Base-by-base conservation (phyloP, 2,113 vertebrate genomes). In the Carassius auratus region DNA sequence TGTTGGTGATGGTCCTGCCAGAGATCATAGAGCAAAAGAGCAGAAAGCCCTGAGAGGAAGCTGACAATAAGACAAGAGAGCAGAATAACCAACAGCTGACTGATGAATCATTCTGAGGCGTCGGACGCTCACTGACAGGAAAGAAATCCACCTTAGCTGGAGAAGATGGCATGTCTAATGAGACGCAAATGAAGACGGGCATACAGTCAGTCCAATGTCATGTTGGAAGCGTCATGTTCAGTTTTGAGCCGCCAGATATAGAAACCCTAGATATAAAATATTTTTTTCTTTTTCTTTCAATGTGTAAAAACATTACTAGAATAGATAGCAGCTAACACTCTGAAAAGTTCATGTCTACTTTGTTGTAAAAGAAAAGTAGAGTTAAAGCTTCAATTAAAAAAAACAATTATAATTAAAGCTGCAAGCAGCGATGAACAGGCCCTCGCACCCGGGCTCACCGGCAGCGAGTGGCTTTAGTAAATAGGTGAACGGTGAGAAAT, bases 1-100 rank as follows among this genome's bases (percentile, higher is more conserved):
- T 98, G 96, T 97, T 97, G 94, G 97, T 97, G 93, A 99, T 95
- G 79, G 95, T 98, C 96, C 97, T 99, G 97, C 91, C 91, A 94
- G 95, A 85, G 92, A 95, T 93, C 95, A 38, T 61, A 84, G 83
- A 83, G 68, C 73, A 66, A 73, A 33, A 80, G 59, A 77, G 23
- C n/a, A 76, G 61, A 85, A 83, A 84, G 62, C 15, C 42, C 5
- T 78, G 42, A 87, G 7, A 77, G 42, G 50, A 86, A n/a, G 71
- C 36, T 64, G 38, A 77, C 61, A 19, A 76, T 48, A 38, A 76
- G 57, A 30, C 45, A 48, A 50, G 80, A 75, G 38, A 81, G 71
- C 50, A 79, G 48, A 73, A 71, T 42, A 45, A 48, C 33, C 33
- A 57, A 57, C 26, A 42, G 76, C 4, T 17, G 62, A 48, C 36